Evolutionary conservation across 2,888 invertebrate species (phyloP), one percentile per base, ranked within the genome.

Genomic region (Aproaerema taeniolella): DNA sequence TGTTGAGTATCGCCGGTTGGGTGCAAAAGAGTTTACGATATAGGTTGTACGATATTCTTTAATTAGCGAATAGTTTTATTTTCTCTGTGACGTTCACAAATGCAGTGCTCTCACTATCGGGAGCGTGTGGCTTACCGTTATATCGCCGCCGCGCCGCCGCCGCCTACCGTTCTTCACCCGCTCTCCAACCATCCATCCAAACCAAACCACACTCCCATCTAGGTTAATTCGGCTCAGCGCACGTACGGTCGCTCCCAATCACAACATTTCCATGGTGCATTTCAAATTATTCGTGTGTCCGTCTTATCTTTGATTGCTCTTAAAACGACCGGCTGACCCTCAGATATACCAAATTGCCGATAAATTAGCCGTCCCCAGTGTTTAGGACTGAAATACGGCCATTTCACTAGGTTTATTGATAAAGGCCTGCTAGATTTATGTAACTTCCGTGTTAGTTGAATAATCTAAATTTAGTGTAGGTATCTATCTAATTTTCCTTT

Each of bases 11-110:
- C n/a, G n/a, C n/a, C n/a, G n/a, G n/a, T n/a, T n/a, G n/a, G n/a
- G n/a, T n/a, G n/a, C n/a, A n/a, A n/a, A n/a, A n/a, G n/a, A n/a
- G n/a, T n/a, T n/a, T n/a, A n/a, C n/a, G n/a, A n/a, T n/a, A n/a
- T n/a, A n/a, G n/a, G n/a, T n/a, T n/a, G n/a, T n/a, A n/a, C n/a
- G n/a, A n/a, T n/a, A n/a, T n/a, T n/a, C n/a, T n/a, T n/a, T n/a
- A n/a, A n/a, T n/a, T n/a, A n/a, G n/a, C n/a, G n/a, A n/a, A n/a
- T n/a, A n/a, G n/a, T n/a, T n/a, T n/a, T n/a, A n/a, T n/a, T n/a
- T n/a, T n/a, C n/a, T n/a, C n/a, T n/a, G n/a, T n/a, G n/a, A n/a
- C 58, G 55, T 59, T 61, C 51, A 55, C 63, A 56, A 60, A 67
- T 60, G 55, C 55, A 49, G 48, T 54, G 45, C 55, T 50, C 45